These are phyloP conservation scores for Calliopum simillimum DNA, from an alignment of 2,888 invertebrate species.

Conservation along the genomic window DNA sequence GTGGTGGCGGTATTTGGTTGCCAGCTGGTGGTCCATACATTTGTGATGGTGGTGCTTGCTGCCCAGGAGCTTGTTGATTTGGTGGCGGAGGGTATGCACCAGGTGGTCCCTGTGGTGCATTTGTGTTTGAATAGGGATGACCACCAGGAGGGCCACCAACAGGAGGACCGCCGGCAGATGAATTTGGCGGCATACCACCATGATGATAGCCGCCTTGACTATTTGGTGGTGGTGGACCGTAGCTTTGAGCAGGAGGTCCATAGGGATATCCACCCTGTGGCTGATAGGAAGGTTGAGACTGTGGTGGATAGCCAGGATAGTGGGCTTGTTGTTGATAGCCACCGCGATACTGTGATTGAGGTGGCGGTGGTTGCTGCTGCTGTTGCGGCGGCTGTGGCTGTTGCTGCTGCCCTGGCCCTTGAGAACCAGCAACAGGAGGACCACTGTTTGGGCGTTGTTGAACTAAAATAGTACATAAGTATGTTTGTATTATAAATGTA, in stretches of 20 bases:
- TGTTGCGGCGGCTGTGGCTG: conserved; percentile 70
- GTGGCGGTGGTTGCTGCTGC: conserved; percentile 72
- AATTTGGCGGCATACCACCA: conserved; percentile 66
- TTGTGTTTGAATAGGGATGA: conserved; percentile 68
- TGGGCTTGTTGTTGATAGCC: conserved; percentile 70
- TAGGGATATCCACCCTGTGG: conserved; percentile 72
- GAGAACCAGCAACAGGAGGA: conserved; percentile 47
- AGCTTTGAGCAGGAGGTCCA: conserved; percentile 68
- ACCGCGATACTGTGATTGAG: conserved; percentile 70
- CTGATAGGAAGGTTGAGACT: conserved; percentile 70
- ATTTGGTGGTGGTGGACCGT: conserved; percentile 70
- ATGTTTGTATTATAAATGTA: background rate
- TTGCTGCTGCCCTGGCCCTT: conserved; percentile 46
- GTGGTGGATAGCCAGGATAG: conserved; percentile 70
- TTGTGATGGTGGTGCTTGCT: conserved; percentile 63
- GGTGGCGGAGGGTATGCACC: conserved; percentile 69
- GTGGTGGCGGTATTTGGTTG: conserved; percentile 68
- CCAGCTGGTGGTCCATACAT: conserved; percentile 65
- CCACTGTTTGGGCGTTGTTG: conserved; percentile 71
- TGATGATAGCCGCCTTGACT: conserved; percentile 71
- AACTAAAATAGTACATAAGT: conserved; percentile 49
- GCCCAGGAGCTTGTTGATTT: conserved; percentile 57
- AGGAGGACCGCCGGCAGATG: conserved; percentile 63
- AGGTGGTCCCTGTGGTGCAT: conserved; percentile 67
- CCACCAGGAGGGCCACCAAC: conserved; percentile 63